Evolutionary conservation across 2,113 vertebrate genomes (phyloP), one percentile per base, ranked within the genome.

Genomic region (Peromyscus leucopus): DNA sequence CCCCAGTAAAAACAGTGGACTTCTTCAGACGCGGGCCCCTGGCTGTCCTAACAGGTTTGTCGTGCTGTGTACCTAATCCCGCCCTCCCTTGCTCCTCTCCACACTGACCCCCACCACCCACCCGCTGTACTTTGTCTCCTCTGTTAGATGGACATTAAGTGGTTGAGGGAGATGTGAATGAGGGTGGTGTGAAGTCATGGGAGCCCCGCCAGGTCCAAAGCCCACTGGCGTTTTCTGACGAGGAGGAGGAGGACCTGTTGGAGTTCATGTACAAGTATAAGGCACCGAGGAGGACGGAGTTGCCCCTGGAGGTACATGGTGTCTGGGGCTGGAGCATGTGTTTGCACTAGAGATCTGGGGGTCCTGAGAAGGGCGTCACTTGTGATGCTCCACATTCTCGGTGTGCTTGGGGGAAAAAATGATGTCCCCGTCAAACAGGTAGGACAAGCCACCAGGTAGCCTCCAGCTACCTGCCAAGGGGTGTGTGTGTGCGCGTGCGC

Each of bases 301-400:
- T 90, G 39, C 97, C 98, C 93, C 96, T 99, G 96, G 99, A 99
- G 99, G 99, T 99, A 99, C 97, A 94, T 1, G 2, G 91, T n/a
- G 79, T 91, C 67, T 31, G 76, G 89, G 96, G 94, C 5, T 93
- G 87, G 72, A 82, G 75, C 26, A 0, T 79, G 83, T 65, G 67
- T 95, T 22, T 96, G 19, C 55, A 74, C 55, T 75, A 71, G 75
- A 93, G 65, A 67, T 19, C 69, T 85, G 90, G 71, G 67, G 22
- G 51, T 67, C 12, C 80, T 15, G 8, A 8, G 65, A 59, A 26
- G 26, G 2, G 3, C 28, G 24, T 33, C 74, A 71, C 9, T 31
- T 42, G 67, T 80, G 71, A 46, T 79, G 69, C 42, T 82, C 12
- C 28, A 6, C 48, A 69, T 8, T 42, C 75, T 82, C 63, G 0